Evolutionary conservation across 2,113 vertebrate genomes (phyloP), one percentile per base, ranked within the genome.

Genomic region (Sinocyclocheilus maitianheensis): DNA sequence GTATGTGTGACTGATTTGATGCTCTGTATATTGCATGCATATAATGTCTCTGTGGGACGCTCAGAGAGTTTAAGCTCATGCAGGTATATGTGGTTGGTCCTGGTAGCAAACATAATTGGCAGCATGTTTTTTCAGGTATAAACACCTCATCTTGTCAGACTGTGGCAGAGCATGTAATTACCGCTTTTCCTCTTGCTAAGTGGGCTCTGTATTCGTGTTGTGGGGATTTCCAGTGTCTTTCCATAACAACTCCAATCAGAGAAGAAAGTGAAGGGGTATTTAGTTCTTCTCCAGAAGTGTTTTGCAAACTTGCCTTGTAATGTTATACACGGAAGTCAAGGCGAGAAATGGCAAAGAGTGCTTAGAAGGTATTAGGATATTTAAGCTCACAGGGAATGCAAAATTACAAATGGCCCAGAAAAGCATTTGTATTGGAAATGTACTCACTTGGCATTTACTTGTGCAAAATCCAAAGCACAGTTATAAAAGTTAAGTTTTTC

Each of bases 201-300:
- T 51, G 37, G 69, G 24, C 65, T 77, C 46, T 88, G 83, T 63
- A 53, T 69, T 72, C 53, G 30, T 67, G 87, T 77, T 84, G 22
- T 82, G 87, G 87, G 79, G 84, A 88, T 88, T 88, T 88, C 87
- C 84, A 88, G 13, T 48, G n/a, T 82, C 79, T 77, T 82, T 78
- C 30, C 53, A 46, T 30, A 80, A 69, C 79, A 30, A 26, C 79
- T 72, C 67, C 26, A 81, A 60, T 78, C 62, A 43, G 48, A 80
- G 34, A 18, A 43, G 63, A 43, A 46, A 55, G 51, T 26, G 12
- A 30, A 40, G 65, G 18, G 8, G 12, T 60, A 22, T 63, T 40
- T 46, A 14, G 16, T 20, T n/a, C 22, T 16, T 34, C 30, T 43
- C 65, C 34, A 67, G n/a, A 63, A 40, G 65, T 13, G 60, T 43